phyloP scores from a whole-genome alignment of 2,888 invertebrate species.

The Andrena marginata region DNA sequence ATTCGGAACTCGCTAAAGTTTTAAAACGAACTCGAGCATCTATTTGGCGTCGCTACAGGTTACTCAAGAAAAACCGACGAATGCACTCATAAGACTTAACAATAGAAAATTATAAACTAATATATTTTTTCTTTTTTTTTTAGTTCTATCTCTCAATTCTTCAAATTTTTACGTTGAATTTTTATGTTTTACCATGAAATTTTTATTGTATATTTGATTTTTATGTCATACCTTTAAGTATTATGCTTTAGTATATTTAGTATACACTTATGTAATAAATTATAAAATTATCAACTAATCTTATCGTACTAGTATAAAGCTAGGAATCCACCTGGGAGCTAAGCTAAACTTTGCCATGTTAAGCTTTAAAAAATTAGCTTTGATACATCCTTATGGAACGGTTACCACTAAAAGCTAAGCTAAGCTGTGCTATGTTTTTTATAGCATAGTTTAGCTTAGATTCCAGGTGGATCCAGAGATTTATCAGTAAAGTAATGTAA shows the following conservation, averaged over 20 bases:
- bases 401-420: too few species aligned
- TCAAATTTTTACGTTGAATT: not conserved
- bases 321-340: too few species aligned
- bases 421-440: too few species aligned
- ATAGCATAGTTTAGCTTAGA: too few species aligned
- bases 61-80: constrained; percentile 65
- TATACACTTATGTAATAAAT: not conserved
- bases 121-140: not conserved
- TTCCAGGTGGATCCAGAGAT: too few species aligned
- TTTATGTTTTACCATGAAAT: not conserved
- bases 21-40: constrained; percentile 80
- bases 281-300: not conserved
- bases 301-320: not conserved
- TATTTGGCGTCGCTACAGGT: constrained; percentile 80
- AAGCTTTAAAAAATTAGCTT: too few species aligned
- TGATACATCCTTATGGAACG: too few species aligned
- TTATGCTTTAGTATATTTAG: not conserved
- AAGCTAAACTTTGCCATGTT: too few species aligned
- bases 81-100: not conserved
- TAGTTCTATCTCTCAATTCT: not conserved
- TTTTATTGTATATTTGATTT: not conserved
- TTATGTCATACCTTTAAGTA: not conserved
- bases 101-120: not conserved
- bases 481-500: not conserved
- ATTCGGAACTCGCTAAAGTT: constrained; percentile 75